Percentiles rank a stretch among this genome's conserved stretches.
These are phyloP conservation scores for Elymnias hypermnestra DNA, from an alignment of 1,140 invertebrate genomes.

Conservation along the genomic window DNA sequence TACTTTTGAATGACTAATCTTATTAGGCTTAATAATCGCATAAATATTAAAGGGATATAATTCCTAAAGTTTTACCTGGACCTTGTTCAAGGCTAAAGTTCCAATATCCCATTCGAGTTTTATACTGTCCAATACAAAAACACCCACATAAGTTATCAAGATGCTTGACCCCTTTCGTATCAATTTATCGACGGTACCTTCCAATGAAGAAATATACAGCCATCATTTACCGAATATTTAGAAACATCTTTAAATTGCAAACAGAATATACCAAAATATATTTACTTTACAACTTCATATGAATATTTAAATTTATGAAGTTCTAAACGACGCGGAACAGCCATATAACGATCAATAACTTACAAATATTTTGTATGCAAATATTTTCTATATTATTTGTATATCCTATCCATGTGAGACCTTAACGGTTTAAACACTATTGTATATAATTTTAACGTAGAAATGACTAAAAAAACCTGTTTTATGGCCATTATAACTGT, in stretches of 20 bases:
- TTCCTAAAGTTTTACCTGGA: slow-evolving; percentile 10
- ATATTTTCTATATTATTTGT: slow-evolving; percentile 1
- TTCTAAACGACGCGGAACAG: too few species aligned
- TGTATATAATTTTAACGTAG: slow-evolving; percentile 31
- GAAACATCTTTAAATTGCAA: too few species aligned
- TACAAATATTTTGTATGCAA: neutral
- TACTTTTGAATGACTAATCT: too few species aligned
- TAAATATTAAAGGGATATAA: slow-evolving; percentile 3
- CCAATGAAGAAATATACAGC: slow-evolving; percentile 11
- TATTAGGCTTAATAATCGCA: too few species aligned
- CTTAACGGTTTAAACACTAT: slow-evolving; percentile 39
- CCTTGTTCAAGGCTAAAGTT: slow-evolving; percentile 12
- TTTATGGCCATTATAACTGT: slow-evolving; percentile 43
- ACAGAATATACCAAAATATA: too few species aligned
- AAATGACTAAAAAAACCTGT: slow-evolving; percentile 32
- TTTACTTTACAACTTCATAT: too few species aligned
- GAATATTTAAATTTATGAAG: too few species aligned
- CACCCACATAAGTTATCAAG: slow-evolving; percentile 4
- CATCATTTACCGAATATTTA: too few species aligned
- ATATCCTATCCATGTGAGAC: slow-evolving; percentile 11
- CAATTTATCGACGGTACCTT: slow-evolving; percentile 16
- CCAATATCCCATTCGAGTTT: neutral
- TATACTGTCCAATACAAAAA: neutral
- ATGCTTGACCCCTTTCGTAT: slow-evolving; percentile 16
- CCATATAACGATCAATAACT: too few species aligned